Evolutionary conservation across 1,140 invertebrate genomes (phyloP).

Genomic region (Hirudo medicinalis): DNA sequence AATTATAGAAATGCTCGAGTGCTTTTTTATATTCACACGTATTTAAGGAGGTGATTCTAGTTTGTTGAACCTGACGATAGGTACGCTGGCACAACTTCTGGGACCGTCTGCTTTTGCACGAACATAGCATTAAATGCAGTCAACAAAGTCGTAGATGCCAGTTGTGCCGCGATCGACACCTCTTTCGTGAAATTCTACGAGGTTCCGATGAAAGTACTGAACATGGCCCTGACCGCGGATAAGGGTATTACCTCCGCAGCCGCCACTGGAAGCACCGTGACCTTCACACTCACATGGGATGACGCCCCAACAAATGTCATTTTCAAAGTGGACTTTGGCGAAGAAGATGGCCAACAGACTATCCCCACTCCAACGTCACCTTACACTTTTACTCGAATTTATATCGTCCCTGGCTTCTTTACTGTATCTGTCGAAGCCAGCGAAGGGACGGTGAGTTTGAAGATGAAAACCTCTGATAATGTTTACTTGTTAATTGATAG

Average conservation of each 20-base stretch:
- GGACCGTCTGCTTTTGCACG: constrained; percentile 15
- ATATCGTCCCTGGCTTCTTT: constrained; percentile 10
- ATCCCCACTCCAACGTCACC: not conserved
- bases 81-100: constrained; percentile 13
- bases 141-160: not conserved
- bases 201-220: constrained; percentile 8
- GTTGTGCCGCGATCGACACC: not conserved
- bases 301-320: constrained; percentile 12
- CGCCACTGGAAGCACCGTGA: not conserved
- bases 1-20: too few relatives aligned
- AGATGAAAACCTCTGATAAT: too few relatives aligned
- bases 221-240: not conserved
- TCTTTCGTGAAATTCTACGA: not conserved
- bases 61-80: too few relatives aligned
- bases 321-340: constrained; percentile 8
- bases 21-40: too few relatives aligned
- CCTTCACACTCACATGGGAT: constrained; percentile 6
- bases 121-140: not conserved
- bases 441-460: not conserved
- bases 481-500: too few relatives aligned
- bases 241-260: not conserved
- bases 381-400: constrained; percentile 2
- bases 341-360: not conserved
- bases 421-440: constrained; percentile 11
- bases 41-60: too few relatives aligned